Percentiles rank a stretch among this genome's conserved stretches.
Conservation (phyloP, 2,797 vertebrate genomes). For the Xiphophorus birchmanni region DNA sequence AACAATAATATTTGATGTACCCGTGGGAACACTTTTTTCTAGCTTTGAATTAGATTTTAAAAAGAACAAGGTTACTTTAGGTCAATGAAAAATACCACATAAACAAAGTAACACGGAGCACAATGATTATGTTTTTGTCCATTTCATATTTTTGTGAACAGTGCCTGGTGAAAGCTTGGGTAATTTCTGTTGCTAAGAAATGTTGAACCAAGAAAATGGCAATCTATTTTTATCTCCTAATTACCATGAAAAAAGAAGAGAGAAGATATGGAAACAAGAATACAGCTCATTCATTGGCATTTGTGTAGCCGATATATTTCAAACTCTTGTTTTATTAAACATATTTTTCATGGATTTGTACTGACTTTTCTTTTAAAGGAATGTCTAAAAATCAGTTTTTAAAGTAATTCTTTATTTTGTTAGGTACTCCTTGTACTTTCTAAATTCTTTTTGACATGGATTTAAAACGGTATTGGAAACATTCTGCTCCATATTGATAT, state of each 20-base stretch:
- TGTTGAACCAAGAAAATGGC: background rate
- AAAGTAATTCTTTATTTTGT: background rate
- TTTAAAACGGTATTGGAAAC: background rate
- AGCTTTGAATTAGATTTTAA: background rate
- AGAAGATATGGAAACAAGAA: background rate
- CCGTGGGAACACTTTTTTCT: background rate
- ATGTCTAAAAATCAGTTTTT: background rate
- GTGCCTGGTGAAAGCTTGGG: background rate
- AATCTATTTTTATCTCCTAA: conserved; percentile 6
- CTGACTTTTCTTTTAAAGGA: background rate
- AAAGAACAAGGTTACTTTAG: background rate
- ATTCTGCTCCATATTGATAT: background rate
- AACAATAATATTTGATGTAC: conserved; percentile 12
- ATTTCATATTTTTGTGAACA: background rate
- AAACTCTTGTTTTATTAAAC: background rate
- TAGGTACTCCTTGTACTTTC: background rate
- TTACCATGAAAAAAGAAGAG: background rate
- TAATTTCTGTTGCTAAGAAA: conserved; percentile 5
- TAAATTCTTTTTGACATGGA: background rate
- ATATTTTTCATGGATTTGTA: background rate
- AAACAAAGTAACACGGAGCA: background rate
- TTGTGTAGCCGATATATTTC: background rate
- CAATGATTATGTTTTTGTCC: background rate
- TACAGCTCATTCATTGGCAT: background rate
- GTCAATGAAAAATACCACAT: background rate